These are phyloP conservation scores for Hippocampus comes DNA, from an alignment of 2,113 vertebrate species.

Conservation along the genomic window DNA sequence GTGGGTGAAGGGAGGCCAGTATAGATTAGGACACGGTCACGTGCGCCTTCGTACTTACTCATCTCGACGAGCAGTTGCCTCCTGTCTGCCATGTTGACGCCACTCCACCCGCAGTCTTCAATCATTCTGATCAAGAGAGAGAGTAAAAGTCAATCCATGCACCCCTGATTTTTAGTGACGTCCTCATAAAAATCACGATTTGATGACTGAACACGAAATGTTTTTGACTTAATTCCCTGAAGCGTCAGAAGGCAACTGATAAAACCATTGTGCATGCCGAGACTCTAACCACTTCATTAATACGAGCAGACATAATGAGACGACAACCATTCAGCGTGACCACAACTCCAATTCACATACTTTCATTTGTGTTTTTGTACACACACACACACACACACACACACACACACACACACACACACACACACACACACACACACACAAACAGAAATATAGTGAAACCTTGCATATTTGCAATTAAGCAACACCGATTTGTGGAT, in stretches of 20 bases:
- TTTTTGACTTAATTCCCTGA: conserved; percentile 6
- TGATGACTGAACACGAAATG: neutral
- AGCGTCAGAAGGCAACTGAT: conserved; percentile 8
- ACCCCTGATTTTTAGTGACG: conserved; percentile 12
- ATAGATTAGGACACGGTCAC: conserved; percentile 23
- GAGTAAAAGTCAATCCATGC: conserved; percentile 30
- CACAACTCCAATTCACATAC: neutral
- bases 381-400: no score
- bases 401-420: no score
- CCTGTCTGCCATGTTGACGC: conserved; percentile 97
- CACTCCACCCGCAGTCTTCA: conserved; percentile 86
- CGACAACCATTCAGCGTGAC: neutral
- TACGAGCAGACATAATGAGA: conserved; percentile 1
- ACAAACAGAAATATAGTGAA: neutral
- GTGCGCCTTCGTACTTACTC: conserved; percentile 83
- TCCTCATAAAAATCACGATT: conserved; percentile 6
- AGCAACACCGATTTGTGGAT: no score
- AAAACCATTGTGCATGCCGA: neutral
- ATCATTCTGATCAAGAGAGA: conserved; percentile 85
- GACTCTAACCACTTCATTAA: conserved; percentile 2
- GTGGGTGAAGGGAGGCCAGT: conserved; percentile 20
- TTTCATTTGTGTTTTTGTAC: neutral
- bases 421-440: no score
- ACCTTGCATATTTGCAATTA: no score
- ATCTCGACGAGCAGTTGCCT: conserved; percentile 99